Conservation (phyloP, 2,888 invertebrate genomes). For the Cephus pulcher region DNA sequence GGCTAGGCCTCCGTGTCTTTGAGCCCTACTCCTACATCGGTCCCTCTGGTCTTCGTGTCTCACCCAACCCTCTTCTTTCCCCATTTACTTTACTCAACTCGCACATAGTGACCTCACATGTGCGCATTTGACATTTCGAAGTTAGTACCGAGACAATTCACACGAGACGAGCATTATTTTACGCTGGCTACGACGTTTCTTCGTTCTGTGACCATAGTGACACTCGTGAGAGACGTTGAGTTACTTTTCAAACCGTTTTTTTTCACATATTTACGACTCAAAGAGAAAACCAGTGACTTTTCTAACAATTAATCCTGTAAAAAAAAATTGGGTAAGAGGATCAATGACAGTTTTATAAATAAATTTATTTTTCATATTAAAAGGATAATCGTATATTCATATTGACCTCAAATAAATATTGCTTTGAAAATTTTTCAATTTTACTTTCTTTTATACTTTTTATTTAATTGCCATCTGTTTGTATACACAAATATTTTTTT, state of each 20-base stretch:
- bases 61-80: conserved; percentile 15
- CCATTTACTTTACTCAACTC: conserved; percentile 22
- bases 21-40: conserved; percentile 39
- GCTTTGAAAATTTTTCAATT: not conserved
- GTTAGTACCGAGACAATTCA: conserved; percentile 37
- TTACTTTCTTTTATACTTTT: not conserved
- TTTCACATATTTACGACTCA: not conserved
- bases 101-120: conserved; percentile 28
- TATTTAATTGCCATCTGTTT: not conserved
- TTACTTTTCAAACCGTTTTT: not conserved
- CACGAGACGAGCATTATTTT: conserved; percentile 23
- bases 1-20: conserved; percentile 28
- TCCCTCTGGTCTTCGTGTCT: conserved; percentile 9
- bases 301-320: not conserved
- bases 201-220: not conserved
- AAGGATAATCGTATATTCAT: not conserved
- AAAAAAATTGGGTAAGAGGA: not conserved
- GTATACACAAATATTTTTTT: not conserved
- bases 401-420: not conserved
- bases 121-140: conserved; percentile 45
- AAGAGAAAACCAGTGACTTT: not conserved
- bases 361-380: not conserved
- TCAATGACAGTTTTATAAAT: not conserved
- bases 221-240: not conserved
- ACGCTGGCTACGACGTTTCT: conserved; percentile 1